Evolutionary conservation across 1,140 invertebrate species (phyloP).

Genomic region (Eumeta japonica): DNA sequence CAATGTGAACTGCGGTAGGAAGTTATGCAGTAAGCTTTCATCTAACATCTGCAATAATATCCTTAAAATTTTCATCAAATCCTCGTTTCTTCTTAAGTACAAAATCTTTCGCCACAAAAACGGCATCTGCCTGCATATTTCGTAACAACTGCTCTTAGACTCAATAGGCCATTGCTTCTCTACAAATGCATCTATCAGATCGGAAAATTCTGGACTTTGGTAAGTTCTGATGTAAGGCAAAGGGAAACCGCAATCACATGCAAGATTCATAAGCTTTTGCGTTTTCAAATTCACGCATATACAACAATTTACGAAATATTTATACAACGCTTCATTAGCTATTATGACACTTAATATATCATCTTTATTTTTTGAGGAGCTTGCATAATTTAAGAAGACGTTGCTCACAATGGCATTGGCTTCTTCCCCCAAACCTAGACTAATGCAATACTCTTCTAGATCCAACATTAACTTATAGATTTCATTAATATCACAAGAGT

Average conservation of each 20-base stretch:
- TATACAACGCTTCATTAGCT: conserved; percentile 40
- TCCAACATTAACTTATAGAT: conserved; percentile 41
- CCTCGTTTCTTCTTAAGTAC: conserved; percentile 48
- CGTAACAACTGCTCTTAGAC: conserved; percentile 46
- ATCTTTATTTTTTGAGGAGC: conserved; percentile 19
- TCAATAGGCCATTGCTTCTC: conserved; percentile 48
- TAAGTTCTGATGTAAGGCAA: conserved; percentile 41
- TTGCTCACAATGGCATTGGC: conserved; percentile 42
- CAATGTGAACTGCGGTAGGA: conserved; percentile 49
- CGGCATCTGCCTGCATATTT: conserved; percentile 60
- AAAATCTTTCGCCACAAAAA: conserved; percentile 60
- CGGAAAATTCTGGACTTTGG: conserved; percentile 41
- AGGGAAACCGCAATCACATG: conserved; percentile 52
- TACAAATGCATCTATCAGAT: conserved; percentile 49
- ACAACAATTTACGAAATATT: conserved; percentile 53
- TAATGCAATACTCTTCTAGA: conserved; percentile 43
- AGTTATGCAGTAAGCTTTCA: conserved; percentile 46
- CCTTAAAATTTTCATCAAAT: conserved; percentile 45
- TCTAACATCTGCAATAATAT: conserved; percentile 54
- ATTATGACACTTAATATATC: conserved; percentile 36
- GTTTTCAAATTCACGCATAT: conserved; percentile 47
- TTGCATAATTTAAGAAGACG: conserved; percentile 47
- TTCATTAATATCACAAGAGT: conserved; percentile 47
- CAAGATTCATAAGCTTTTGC: conserved; percentile 33
- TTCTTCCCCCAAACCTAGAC: conserved; percentile 34